These are phyloP conservation scores for Hippotragus niger DNA, from an alignment of 2,113 vertebrate species.

Conservation along the genomic window DNA sequence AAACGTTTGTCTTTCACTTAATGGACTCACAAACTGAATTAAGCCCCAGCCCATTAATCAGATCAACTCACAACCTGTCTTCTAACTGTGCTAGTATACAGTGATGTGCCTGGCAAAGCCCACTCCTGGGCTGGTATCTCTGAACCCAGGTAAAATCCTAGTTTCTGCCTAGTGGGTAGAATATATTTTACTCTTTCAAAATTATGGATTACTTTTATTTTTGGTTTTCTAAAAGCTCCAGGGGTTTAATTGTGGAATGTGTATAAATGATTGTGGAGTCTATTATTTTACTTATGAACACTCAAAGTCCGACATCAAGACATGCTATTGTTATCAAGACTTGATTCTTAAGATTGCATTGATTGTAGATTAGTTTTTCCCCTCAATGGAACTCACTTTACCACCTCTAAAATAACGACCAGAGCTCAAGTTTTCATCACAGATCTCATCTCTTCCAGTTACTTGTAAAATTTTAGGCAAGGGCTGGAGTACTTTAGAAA, in stretches of 20 bases:
- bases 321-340: background rate
- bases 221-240: background rate
- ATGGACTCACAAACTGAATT: conserved; percentile 18
- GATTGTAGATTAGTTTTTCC: background rate
- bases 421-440: background rate
- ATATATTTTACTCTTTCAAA: background rate
- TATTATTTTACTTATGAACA: background rate
- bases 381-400: background rate
- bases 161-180: background rate
- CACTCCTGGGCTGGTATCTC: background rate
- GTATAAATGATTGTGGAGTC: background rate
- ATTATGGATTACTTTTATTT: background rate
- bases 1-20: conserved; percentile 57
- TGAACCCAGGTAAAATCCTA: background rate
- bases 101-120: background rate
- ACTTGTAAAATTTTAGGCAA: background rate
- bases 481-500: background rate
- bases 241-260: background rate
- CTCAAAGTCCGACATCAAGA: background rate
- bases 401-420: background rate
- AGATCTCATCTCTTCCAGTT: background rate
- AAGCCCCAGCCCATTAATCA: conserved; percentile 38
- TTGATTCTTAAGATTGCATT: background rate
- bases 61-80: background rate
- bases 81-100: background rate